Evolutionary conservation across 2,888 invertebrate species (phyloP).

Genomic region (Boloria selene): DNA sequence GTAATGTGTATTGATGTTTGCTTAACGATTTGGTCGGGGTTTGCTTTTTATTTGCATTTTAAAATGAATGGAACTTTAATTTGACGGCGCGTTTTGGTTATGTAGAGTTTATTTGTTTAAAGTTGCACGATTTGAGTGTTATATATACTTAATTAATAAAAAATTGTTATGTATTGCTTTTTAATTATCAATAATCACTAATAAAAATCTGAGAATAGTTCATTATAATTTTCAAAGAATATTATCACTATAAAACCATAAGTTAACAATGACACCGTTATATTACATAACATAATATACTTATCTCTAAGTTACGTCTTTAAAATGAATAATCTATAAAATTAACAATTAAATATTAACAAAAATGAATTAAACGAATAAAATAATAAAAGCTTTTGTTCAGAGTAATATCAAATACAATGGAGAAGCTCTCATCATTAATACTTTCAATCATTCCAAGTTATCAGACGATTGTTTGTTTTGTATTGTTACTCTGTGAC

Average conservation of each 20-base stretch:
- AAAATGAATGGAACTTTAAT: slow-evolving; percentile 12
- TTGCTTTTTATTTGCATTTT: slow-evolving; percentile 7
- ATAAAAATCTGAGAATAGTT: no score
- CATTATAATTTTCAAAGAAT: no score
- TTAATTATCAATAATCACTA: no score
- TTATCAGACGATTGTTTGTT: slow-evolving; percentile 15
- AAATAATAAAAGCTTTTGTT: not conserved
- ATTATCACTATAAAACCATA: no score
- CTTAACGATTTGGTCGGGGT: slow-evolving; percentile 20
- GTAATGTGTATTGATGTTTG: slow-evolving; percentile 41
- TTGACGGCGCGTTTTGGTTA: not conserved
- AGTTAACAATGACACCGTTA: no score
- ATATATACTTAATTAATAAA: no score
- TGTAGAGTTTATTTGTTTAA: not conserved
- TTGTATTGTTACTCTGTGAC: slow-evolving; percentile 52
- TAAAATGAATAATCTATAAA: no score
- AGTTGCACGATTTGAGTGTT: not conserved
- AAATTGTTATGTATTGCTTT: no score
- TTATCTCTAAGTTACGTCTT: no score
- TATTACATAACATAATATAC: no score
- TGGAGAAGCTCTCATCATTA: not conserved
- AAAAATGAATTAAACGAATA: no score
- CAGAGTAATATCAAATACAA: not conserved
- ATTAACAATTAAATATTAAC: no score
- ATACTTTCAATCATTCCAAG: not conserved